Percentiles rank a stretch among this genome's conserved stretches.
Evolutionary conservation across 2,888 invertebrate genomes (phyloP).

Genomic region (Alloscopus bannaensis): DNA sequence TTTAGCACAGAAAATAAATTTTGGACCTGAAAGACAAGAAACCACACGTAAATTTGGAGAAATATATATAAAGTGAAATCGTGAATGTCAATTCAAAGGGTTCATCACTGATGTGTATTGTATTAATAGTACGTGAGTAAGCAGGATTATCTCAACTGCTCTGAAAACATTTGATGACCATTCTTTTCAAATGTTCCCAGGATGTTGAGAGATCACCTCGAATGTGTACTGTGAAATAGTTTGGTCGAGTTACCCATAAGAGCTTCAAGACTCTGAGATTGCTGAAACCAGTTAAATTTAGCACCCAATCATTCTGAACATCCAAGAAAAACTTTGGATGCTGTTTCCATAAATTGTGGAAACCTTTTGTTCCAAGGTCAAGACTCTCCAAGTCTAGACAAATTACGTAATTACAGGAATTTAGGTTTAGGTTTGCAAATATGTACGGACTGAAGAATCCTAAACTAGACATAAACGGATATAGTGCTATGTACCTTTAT

Average conservation of each 20-base stretch:
- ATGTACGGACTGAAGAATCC: no score
- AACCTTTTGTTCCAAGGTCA: constrained; percentile 25
- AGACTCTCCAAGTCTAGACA: constrained; percentile 34
- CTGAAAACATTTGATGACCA: no score
- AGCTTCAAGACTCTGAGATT: constrained; percentile 38
- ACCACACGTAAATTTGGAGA: background rate
- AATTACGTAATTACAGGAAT: no score
- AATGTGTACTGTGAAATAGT: background rate
- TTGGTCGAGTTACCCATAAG: constrained; percentile 46
- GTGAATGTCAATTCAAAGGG: no score
- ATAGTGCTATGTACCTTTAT: no score
- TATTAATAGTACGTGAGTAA: no score
- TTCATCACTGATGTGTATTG: background rate
- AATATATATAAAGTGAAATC: background rate
- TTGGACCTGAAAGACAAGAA: constrained; percentile 23
- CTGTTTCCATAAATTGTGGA: constrained; percentile 18
- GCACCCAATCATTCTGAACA: constrained; percentile 12
- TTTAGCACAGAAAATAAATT: constrained; percentile 7
- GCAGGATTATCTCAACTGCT: no score
- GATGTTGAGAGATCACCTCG: no score
- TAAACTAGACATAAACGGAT: no score
- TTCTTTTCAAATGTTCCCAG: no score
- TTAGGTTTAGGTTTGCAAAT: no score
- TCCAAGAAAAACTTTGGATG: background rate
- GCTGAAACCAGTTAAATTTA: background rate